phyloP scores from a whole-genome alignment of 2,888 invertebrate genomes.

The Leptopilina drosophilae region DNA sequence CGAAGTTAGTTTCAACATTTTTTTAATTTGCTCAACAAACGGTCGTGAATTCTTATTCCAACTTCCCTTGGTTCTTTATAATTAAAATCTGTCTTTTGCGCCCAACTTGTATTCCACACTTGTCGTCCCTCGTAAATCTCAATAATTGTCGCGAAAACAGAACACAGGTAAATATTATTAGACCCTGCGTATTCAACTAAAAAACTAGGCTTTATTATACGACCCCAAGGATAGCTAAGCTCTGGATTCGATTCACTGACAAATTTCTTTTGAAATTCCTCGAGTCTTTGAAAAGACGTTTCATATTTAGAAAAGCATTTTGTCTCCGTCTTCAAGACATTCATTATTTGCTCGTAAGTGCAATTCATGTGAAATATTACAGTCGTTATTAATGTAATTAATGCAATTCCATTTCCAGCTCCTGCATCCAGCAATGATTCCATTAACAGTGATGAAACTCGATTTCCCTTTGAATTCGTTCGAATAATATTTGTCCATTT shows the following conservation, averaged over 20 bases:
- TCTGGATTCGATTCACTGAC: neutral
- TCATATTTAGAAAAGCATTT: neutral
- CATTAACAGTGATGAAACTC: slow-evolving; percentile 3
- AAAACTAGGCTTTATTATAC: neutral
- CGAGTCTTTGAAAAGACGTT: neutral
- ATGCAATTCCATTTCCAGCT: slow-evolving; percentile 1
- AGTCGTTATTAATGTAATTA: slow-evolving; percentile 1
- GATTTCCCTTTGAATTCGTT: neutral
- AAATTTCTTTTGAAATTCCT: slow-evolving; percentile 10
- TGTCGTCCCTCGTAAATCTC: neutral
- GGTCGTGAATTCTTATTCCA: slow-evolving; percentile 1
- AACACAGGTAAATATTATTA: neutral
- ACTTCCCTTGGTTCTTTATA: neutral
- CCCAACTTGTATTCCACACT: slow-evolving; percentile 11
- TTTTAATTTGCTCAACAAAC: neutral
- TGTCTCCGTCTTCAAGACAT: neutral
- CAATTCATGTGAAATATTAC: neutral
- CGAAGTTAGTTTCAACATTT: neutral
- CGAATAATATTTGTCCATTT: neutral
- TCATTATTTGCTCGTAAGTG: neutral
- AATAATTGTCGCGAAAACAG: neutral
- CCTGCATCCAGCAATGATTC: neutral
- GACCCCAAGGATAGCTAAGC: neutral
- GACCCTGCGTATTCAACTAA: neutral
- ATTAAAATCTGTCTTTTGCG: no score